Percentiles rank a stretch among this genome's conserved stretches.
These are phyloP conservation scores for Latrodectus geometricus DNA, from an alignment of 1,140 invertebrate species.

Conservation along the genomic window DNA sequence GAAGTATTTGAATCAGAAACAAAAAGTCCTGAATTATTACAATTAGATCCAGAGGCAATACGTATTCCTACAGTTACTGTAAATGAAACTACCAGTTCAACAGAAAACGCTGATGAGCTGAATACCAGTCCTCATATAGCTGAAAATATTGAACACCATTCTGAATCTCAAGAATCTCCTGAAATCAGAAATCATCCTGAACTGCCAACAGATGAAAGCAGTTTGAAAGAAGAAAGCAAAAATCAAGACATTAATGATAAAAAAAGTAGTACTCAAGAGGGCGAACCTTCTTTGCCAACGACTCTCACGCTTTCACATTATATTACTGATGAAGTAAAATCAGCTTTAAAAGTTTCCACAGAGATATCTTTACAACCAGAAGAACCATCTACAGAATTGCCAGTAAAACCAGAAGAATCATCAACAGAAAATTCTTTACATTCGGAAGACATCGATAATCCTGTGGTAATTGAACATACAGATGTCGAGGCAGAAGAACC, in stretches of 20 bases:
- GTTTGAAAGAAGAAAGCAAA: background rate
- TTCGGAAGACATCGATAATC: background rate
- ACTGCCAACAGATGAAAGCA: too few species aligned
- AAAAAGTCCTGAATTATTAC: background rate
- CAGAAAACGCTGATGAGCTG: background rate
- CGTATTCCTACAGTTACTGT: background rate
- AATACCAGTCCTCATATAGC: too few species aligned
- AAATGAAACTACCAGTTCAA: background rate
- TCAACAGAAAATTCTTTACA: background rate
- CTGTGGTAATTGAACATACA: background rate
- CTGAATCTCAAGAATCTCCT: background rate
- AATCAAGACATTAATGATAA: background rate
- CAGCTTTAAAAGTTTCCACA: background rate
- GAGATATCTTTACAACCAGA: background rate
- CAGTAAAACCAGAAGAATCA: background rate
- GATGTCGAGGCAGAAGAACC: background rate
- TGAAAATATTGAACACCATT: too few species aligned
- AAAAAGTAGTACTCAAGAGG: background rate
- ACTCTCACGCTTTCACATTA: background rate
- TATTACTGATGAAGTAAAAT: background rate
- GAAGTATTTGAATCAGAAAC: background rate
- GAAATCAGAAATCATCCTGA: background rate
- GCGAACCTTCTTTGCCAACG: background rate
- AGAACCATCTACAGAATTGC: background rate
- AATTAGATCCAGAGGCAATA: background rate